phyloP scores from a whole-genome alignment of 2,797 vertebrate species.

The Mastacembelus armatus region DNA sequence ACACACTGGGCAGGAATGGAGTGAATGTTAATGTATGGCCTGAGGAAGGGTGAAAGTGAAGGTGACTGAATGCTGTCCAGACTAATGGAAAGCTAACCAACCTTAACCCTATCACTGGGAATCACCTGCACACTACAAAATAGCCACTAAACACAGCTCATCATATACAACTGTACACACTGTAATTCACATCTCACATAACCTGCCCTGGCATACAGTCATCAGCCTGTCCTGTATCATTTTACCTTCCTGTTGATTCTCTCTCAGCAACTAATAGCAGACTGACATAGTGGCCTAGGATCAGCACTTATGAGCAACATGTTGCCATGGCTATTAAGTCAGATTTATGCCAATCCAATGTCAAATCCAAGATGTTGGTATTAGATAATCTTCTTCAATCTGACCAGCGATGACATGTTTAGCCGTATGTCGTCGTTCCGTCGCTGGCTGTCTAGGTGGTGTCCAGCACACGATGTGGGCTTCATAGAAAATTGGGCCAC shows the following conservation, averaged over 20 bases:
- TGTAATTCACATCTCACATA: conserved; percentile 31
- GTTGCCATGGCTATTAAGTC: no score
- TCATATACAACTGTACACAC: conserved; percentile 29
- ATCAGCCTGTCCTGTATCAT: conserved; percentile 18
- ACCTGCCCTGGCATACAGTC: conserved; percentile 15
- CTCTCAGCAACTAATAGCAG: not conserved
- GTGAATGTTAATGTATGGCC: conserved; percentile 74
- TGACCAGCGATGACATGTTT: no score
- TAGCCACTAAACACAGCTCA: conserved; percentile 47
- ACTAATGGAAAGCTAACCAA: conserved; percentile 74
- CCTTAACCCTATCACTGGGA: conserved; percentile 68
- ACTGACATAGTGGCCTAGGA: not conserved
- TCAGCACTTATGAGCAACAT: not conserved
- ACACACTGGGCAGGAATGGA: conserved; percentile 31
- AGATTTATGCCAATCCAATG: no score
- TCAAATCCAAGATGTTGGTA: no score
- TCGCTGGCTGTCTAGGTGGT: no score
- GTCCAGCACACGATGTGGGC: no score
- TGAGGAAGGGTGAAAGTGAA: conserved; percentile 77
- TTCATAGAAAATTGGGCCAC: no score
- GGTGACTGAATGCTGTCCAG: conserved; percentile 75
- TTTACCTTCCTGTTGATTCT: conserved; percentile 32
- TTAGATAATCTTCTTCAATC: no score
- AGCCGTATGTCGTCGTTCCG: no score
- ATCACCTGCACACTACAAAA: conserved; percentile 63